Conservation (phyloP, 2,888 invertebrate species). For the Rhingia campestris region DNA sequence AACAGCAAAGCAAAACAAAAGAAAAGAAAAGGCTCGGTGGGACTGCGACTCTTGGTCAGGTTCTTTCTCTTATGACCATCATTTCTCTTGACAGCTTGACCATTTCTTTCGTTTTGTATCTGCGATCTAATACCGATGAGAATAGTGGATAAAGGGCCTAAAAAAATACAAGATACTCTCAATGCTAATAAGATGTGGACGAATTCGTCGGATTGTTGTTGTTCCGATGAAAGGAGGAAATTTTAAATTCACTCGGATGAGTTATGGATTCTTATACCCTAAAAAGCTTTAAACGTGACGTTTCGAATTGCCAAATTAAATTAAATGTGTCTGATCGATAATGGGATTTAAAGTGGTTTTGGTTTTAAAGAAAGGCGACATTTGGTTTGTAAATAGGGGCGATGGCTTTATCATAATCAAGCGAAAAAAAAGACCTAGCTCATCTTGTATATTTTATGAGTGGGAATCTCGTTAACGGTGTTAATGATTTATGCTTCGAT, state of each 20-base stretch:
- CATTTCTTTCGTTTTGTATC: neutral
- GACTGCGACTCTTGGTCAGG: constrained; percentile 44
- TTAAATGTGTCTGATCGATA: neutral
- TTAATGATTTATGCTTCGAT: constrained; percentile 12
- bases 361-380: neutral
- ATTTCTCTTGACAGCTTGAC: constrained; percentile 53
- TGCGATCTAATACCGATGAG: neutral
- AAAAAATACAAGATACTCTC: neutral
- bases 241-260: too few relatives aligned
- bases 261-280: too few relatives aligned
- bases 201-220: too few relatives aligned
- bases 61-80: constrained; percentile 53
- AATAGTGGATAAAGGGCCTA: neutral
- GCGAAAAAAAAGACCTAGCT: neutral
- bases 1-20: constrained; percentile 27
- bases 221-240: too few relatives aligned
- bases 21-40: constrained; percentile 26
- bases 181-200: too few relatives aligned
- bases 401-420: neutral
- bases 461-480: constrained; percentile 26
- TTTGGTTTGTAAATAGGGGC: neutral
- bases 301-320: too few relatives aligned
- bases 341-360: neutral
- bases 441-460: neutral
- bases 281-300: too few relatives aligned